phyloP scores from a whole-genome alignment of 2,888 invertebrate genomes.

The Hydropsyche betteni region DNA sequence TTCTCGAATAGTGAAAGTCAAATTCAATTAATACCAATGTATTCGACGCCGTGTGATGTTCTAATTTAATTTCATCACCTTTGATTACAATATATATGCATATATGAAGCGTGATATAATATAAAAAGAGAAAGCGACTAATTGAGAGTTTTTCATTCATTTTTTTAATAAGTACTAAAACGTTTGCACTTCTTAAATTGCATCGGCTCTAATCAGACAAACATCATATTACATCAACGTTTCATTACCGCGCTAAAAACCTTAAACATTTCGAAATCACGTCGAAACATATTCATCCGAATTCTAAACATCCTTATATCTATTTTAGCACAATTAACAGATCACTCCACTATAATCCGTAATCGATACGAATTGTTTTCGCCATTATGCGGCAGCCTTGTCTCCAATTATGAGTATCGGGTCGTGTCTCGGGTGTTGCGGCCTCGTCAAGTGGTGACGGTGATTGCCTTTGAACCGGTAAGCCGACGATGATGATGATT shows the following conservation, averaged over 20 bases:
- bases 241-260: too few species aligned
- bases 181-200: too few species aligned
- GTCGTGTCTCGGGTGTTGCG: slow-evolving; percentile 18
- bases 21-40: slow-evolving; percentile 21
- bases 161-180: too few species aligned
- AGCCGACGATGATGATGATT: slow-evolving; percentile 40
- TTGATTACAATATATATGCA: slow-evolving; percentile 12
- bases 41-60: slow-evolving; percentile 18
- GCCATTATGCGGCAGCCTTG: background rate
- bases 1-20: slow-evolving; percentile 14
- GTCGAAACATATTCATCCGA: too few species aligned
- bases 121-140: too few species aligned
- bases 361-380: background rate
- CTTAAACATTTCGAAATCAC: too few species aligned
- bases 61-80: slow-evolving; percentile 26
- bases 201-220: too few species aligned
- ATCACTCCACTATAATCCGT: too few species aligned
- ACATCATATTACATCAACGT: too few species aligned
- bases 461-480: slow-evolving; percentile 47
- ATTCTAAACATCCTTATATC: too few species aligned
- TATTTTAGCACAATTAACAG: too few species aligned
- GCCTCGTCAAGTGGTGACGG: slow-evolving; percentile 41
- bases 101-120: background rate
- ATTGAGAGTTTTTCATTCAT: too few species aligned
- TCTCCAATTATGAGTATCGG: slow-evolving; percentile 16